phyloP scores from a whole-genome alignment of 1,140 invertebrate genomes.

The Hylyphantes graminicola region DNA sequence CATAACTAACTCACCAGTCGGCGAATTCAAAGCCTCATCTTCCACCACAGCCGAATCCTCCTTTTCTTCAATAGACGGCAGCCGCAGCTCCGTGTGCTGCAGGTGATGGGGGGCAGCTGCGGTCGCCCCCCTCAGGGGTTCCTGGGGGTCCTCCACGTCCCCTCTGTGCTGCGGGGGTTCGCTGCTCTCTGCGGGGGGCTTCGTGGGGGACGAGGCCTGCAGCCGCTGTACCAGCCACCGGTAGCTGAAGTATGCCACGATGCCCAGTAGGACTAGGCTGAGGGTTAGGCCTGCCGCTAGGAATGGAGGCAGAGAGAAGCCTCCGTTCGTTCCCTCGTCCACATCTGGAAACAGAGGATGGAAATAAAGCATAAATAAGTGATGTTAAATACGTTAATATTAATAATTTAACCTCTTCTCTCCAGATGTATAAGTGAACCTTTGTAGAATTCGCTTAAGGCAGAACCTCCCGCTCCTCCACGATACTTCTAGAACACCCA shows the following conservation, averaged over 20 bases:
- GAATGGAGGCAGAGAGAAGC: constrained; percentile 38
- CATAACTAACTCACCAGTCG: constrained; percentile 13
- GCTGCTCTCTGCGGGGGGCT: background rate
- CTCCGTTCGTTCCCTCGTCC: constrained; percentile 19
- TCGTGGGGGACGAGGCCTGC: constrained; percentile 9
- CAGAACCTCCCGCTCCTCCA: too few species aligned
- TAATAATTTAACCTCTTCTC: background rate
- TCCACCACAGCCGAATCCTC: background rate
- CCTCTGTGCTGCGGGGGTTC: constrained; percentile 3
- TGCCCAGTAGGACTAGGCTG: constrained; percentile 49
- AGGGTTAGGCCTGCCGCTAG: constrained; percentile 46
- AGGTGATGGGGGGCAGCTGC: background rate
- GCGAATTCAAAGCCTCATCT: constrained; percentile 6
- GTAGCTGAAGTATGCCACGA: constrained; percentile 58
- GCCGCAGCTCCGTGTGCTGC: background rate
- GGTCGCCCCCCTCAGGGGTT: background rate
- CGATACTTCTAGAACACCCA: too few species aligned
- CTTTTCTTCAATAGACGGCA: constrained; percentile 20
- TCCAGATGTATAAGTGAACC: too few species aligned
- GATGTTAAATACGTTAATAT: background rate
- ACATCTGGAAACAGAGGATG: constrained; percentile 20
- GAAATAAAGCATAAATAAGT: background rate
- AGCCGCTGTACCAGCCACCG: constrained; percentile 49
- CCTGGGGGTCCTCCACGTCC: background rate
- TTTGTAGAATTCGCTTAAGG: too few species aligned